Conservation (phyloP, 1,140 invertebrate genomes). For the Drosophila nigrodunni region DNA sequence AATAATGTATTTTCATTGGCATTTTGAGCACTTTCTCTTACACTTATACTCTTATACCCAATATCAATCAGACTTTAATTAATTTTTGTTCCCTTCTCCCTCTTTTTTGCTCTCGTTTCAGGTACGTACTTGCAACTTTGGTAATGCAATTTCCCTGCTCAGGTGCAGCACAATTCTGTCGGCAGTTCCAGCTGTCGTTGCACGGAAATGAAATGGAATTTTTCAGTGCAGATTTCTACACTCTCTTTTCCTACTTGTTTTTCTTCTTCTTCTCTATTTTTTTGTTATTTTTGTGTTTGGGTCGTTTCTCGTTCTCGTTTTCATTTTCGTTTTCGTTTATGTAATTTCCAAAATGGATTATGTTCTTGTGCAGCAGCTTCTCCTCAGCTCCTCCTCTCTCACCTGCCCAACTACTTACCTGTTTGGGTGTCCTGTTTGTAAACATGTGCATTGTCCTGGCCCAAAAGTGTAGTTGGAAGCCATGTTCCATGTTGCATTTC, state of each 20-base stretch:
- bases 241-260: background rate
- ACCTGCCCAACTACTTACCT: background rate
- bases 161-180: background rate
- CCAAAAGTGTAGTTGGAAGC: slow-evolving; percentile 33
- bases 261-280: slow-evolving; percentile 1
- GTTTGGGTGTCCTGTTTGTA: background rate
- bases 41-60: background rate
- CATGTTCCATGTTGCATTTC: slow-evolving; percentile 48
- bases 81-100: background rate
- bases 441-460: slow-evolving; percentile 25
- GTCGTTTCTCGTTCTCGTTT: slow-evolving; percentile 19
- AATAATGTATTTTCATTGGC: background rate
- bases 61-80: slow-evolving; percentile 7
- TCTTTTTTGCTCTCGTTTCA: slow-evolving; percentile 4
- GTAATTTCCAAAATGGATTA: slow-evolving; percentile 66
- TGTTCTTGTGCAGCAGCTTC: slow-evolving; percentile 36
- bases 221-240: background rate
- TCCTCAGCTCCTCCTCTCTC: background rate
- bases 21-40: background rate
- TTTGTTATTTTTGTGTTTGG: background rate
- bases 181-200: background rate
- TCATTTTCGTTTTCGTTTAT: slow-evolving; percentile 45
- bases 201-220: slow-evolving; percentile 28
- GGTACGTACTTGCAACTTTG: slow-evolving; percentile 1
- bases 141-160: background rate